These are phyloP conservation scores for Ferrisia virgata DNA, from an alignment of 2,888 invertebrate species.

Conservation along the genomic window DNA sequence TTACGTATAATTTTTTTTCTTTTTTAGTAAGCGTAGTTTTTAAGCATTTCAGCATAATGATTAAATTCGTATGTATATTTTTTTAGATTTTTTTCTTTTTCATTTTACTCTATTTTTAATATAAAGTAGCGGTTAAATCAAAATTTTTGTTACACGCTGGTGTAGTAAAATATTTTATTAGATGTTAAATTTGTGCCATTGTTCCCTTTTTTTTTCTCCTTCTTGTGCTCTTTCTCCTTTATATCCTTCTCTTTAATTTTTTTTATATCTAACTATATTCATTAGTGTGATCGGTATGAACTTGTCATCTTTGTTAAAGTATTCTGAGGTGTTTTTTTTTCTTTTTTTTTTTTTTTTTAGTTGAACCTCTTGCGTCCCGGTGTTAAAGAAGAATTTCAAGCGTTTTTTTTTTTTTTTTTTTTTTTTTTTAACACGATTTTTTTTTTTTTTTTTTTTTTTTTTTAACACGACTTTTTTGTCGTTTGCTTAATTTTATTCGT, in stretches of 20 bases:
- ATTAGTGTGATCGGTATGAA: not conserved
- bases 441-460: too few species aligned
- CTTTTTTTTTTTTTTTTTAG: too few species aligned
- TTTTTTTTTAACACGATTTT: too few species aligned
- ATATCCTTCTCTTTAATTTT: not conserved
- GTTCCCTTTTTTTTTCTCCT: not conserved
- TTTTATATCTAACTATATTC: not conserved
- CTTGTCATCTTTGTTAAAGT: not conserved
- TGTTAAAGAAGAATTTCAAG: too few species aligned
- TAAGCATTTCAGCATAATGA: not conserved
- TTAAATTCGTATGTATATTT: not conserved
- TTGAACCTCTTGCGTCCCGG: too few species aligned
- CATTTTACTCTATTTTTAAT: not conserved
- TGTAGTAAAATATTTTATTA: not conserved
- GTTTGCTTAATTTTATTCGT: too few species aligned
- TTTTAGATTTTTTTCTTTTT: not conserved
- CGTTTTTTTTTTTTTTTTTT: too few species aligned
- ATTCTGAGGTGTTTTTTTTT: not conserved
- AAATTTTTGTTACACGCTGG: not conserved
- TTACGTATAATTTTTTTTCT: not conserved
- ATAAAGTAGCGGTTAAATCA: not conserved
- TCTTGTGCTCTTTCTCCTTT: not conserved
- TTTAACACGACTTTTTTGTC: too few species aligned
- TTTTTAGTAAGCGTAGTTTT: not conserved
- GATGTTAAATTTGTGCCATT: slow-evolving; percentile 9